Base-by-base conservation (phyloP, 2,797 vertebrate species). In the Tragopan temminckii region DNA sequence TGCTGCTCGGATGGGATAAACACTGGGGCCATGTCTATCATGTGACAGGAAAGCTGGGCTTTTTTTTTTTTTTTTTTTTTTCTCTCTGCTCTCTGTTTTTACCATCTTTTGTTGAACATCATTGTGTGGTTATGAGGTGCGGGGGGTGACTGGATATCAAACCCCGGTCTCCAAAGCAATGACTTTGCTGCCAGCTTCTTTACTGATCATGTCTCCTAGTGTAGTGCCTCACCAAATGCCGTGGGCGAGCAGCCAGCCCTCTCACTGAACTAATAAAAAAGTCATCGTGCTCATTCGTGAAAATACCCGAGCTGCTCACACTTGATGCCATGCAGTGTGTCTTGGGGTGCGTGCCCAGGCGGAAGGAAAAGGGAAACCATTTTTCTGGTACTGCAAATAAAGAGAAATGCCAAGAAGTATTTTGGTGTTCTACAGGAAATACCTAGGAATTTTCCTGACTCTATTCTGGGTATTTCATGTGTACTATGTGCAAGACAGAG, bases 41-140 rank as follows among this genome's bases (percentile, higher is more conserved):
- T 83, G 88, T 94, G 91, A 85, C 64, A 85, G 77, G 84, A 94
- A 94, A 95, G 59, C 58, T 83, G 88, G 66, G 31, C 35, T 24
- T 80, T 50, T 4, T 11, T 24, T 27, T 50, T 24, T 25, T 25
- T 25, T 50, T 12, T 17, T 23, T 23, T 46, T 46, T 46, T 23
- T 50, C 14, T 5, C 13, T 20, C 8, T 50, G 16, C 35, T 23
- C 55, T 33, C 24, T 31, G 16, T 90, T 95, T 90, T 92, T 85
- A 93, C 72, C 72, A 85, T 48, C 80, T 84, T 94, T 94, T 88
- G 85, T 95, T 95, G 75, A 90, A 92, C 84, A 93, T 83, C 68
- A 43, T 70, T 62, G 4, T 53, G 50, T 7, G 59, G 14, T 71
- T 94, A 86, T 74, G 63, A 93, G 81, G 71, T 9, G 35, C 23